phyloP scores from a whole-genome alignment of 2,797 vertebrate species.

The Tinamus major region DNA sequence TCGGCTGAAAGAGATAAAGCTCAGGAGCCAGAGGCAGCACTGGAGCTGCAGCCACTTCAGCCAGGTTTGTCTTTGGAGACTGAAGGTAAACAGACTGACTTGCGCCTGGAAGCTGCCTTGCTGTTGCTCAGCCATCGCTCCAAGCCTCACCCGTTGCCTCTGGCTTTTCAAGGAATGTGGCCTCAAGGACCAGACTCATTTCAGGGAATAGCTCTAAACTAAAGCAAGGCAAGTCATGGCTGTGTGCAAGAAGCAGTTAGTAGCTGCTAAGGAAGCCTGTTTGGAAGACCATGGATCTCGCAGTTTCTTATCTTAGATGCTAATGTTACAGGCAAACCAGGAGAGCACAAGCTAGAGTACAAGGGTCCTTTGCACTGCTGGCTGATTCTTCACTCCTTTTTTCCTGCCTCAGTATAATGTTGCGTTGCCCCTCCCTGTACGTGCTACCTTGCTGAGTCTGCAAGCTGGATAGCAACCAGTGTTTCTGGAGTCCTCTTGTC shows the following conservation, averaged over 20 bases:
- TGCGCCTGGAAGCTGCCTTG: background rate
- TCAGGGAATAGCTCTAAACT: background rate
- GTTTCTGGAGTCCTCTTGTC: background rate
- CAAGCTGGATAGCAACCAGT: background rate
- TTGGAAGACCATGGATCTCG: background rate
- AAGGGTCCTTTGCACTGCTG: background rate
- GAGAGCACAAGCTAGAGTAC: background rate
- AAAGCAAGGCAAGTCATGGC: background rate
- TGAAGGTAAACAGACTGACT: background rate
- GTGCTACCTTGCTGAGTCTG: background rate
- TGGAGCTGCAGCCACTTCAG: background rate
- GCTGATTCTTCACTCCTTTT: background rate
- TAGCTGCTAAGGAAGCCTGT: background rate
- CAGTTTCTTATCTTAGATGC: background rate
- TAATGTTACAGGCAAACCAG: background rate
- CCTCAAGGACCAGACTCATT: background rate
- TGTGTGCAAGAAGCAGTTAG: background rate
- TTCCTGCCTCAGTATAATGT: background rate
- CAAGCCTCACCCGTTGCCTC: background rate
- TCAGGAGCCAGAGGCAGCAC: background rate
- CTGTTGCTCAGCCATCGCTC: fast-evolving
- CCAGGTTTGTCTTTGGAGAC: background rate
- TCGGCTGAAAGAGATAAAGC: background rate
- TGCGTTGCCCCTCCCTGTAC: background rate
- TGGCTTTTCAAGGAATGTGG: background rate